Evolutionary conservation across 2,113 vertebrate genomes (phyloP).

Genomic region (Uria aalge): DNA sequence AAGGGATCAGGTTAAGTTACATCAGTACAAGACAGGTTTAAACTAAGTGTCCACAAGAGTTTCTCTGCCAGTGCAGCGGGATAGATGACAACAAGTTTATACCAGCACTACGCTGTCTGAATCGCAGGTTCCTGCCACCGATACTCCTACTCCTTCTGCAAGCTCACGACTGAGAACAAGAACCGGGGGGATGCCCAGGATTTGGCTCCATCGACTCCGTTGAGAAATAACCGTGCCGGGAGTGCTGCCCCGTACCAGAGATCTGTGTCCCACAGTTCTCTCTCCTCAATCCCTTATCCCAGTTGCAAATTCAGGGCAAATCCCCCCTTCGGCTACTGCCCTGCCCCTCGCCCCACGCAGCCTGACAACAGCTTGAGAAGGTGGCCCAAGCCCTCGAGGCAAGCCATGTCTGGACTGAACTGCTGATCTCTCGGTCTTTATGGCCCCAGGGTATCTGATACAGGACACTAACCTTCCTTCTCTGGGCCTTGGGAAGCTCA

Average conservation of each 20-base stretch:
- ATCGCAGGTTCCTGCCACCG: fast-evolving
- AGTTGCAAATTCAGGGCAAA: fast-evolving
- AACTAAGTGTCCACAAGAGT: fast-evolving
- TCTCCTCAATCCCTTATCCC: background rate
- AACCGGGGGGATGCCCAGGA: background rate
- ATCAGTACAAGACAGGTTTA: background rate
- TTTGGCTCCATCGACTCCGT: background rate
- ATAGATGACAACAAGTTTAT: background rate
- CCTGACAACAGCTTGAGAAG: background rate
- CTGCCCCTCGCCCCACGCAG: background rate
- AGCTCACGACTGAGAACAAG: background rate
- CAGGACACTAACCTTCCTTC: background rate
- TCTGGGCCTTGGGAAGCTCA: background rate
- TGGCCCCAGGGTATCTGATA: background rate
- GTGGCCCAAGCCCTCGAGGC: background rate
- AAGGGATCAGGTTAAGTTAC: background rate
- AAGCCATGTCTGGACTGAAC: fast-evolving
- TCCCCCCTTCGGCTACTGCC: background rate
- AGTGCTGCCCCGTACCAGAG: background rate
- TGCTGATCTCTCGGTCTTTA: background rate
- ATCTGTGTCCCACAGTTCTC: fast-evolving
- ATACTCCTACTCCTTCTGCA: fast-evolving
- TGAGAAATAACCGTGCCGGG: background rate
- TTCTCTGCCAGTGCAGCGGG: background rate
- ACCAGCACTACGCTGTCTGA: background rate